A percentile compares a stretch with the other conserved stretches of the same genome.
These are phyloP conservation scores for Asteroscopus sphinx DNA, from an alignment of 2,888 invertebrate species.

Conservation along the genomic window DNA sequence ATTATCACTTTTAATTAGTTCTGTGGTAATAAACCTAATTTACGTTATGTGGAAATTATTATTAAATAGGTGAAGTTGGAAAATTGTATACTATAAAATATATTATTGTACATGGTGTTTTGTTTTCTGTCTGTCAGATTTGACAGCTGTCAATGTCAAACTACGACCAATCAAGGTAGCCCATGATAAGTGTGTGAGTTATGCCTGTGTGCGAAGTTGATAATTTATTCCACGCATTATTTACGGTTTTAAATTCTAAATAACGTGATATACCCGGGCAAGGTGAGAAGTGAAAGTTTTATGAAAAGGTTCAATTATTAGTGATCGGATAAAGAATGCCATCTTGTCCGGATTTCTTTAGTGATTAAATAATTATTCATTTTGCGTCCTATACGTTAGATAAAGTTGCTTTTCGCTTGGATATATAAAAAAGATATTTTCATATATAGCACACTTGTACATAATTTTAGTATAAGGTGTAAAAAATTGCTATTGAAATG, in stretches of 20 bases:
- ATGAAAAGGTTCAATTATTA: conserved; percentile 55
- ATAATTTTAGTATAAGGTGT: conserved; percentile 81
- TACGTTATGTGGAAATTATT: conserved; percentile 21
- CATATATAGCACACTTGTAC: conserved; percentile 80
- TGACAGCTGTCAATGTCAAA: conserved; percentile 57
- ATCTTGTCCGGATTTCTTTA: conserved; percentile 55
- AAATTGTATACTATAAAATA: conserved; percentile 47
- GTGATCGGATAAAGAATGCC: conserved; percentile 30
- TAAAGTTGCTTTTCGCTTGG: conserved; percentile 67
- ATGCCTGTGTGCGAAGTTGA: conserved; percentile 47
- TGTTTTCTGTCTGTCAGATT: conserved; percentile 49
- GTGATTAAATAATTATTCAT: conserved; percentile 61
- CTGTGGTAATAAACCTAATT: conserved; percentile 18
- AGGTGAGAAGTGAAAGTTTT: conserved; percentile 45
- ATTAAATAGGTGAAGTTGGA: conserved; percentile 20
- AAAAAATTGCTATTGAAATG: conserved; percentile 76
- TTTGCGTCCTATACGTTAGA: conserved; percentile 67
- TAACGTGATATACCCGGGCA: conserved; percentile 61
- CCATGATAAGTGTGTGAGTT: conserved; percentile 46
- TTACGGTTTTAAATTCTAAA: conserved; percentile 60
- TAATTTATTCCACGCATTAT: conserved; percentile 65
- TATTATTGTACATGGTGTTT: conserved; percentile 52
- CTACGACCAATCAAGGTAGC: conserved; percentile 36
- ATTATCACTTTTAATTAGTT: conserved; percentile 8
- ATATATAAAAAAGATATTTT: conserved; percentile 76